phyloP scores from a whole-genome alignment of 2,797 vertebrate genomes.

The Eulemur rubriventer region DNA sequence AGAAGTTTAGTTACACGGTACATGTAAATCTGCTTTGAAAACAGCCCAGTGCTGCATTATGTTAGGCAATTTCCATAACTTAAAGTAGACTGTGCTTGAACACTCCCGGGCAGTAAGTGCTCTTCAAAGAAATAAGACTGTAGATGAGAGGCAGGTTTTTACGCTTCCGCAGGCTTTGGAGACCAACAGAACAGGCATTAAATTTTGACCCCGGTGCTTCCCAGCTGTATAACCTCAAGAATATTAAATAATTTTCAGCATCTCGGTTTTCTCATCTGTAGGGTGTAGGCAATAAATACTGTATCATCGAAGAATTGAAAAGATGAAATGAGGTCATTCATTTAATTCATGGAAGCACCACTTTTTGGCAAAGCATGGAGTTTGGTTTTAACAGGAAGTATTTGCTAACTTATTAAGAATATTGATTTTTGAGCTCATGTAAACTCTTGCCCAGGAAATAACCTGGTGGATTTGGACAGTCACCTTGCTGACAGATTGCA shows the following conservation, averaged over 20 bases:
- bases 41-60: neutral
- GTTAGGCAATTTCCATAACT: neutral
- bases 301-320: neutral
- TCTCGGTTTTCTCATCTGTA: neutral
- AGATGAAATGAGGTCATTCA: neutral
- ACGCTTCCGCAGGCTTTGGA: neutral
- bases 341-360: neutral
- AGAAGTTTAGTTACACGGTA: accelerated
- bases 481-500: neutral
- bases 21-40: neutral
- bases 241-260: neutral
- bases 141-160: neutral
- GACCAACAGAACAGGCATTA: neutral
- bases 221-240: neutral
- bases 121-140: neutral
- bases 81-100: neutral
- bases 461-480: neutral
- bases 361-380: neutral
- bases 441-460: neutral
- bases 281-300: neutral
- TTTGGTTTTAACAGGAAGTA: neutral
- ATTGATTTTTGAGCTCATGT: neutral
- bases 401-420: neutral
- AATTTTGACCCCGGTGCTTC: neutral
- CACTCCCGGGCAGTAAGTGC: neutral